phyloP scores from a whole-genome alignment of 2,888 invertebrate genomes.

The Dolichomitus sp. region DNA sequence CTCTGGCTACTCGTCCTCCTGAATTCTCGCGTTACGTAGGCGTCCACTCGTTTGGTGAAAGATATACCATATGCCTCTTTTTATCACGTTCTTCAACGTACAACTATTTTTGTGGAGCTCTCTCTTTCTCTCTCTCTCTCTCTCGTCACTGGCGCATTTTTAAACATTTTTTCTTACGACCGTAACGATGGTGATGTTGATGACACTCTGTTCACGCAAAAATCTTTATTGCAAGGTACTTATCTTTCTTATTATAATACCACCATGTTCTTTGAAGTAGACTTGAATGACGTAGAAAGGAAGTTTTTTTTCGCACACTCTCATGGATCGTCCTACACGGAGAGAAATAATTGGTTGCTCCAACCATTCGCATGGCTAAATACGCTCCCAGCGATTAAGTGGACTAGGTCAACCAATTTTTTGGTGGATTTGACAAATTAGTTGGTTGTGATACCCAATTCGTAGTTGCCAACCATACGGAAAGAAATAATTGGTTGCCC shows the following conservation, averaged over 20 bases:
- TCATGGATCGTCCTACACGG: no score
- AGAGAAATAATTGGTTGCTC: no score
- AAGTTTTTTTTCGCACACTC: neutral
- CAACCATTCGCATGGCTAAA: no score
- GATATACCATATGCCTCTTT: neutral
- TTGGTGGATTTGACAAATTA: no score
- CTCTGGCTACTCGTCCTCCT: neutral
- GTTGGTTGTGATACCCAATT: no score
- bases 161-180: constrained; percentile 21
- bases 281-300: neutral
- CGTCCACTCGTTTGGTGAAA: constrained; percentile 5
- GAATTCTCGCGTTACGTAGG: constrained; percentile 1
- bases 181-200: constrained; percentile 3
- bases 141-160: constrained; percentile 17
- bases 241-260: constrained; percentile 1
- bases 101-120: neutral
- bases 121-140: no score
- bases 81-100: constrained; percentile 8
- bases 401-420: no score
- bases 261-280: neutral
- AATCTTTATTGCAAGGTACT: constrained; percentile 10
- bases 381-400: no score
- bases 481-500: no score
- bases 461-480: no score
- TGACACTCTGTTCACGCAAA: neutral